Conservation (phyloP, 2,113 vertebrate genomes). For the Nyctereutes procyonoides region DNA sequence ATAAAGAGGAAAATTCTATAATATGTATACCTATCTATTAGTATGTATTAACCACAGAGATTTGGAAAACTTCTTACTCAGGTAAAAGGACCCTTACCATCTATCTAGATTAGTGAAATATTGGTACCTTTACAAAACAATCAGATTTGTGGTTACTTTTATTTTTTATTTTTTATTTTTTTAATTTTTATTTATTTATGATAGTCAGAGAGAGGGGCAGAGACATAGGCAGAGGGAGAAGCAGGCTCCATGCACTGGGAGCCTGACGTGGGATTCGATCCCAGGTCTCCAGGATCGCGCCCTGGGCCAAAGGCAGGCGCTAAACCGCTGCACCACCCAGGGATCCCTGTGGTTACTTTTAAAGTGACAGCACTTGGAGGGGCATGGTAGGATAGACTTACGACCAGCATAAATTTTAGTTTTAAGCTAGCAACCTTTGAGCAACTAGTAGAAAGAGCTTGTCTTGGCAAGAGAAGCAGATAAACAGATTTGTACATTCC, state of each 20-base stretch:
- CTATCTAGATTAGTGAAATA: neutral
- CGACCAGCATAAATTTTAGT: constrained; percentile 25
- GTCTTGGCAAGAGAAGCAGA: neutral
- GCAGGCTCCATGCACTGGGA: no score
- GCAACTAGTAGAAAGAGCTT: neutral
- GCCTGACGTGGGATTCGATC: no score
- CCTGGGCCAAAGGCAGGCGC: no score
- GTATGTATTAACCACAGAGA: neutral
- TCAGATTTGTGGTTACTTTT: constrained; percentile 41
- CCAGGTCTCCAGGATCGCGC: no score
- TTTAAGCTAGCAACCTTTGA: neutral
- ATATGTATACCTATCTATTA: neutral
- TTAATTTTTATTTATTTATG: no score
- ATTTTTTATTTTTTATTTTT: no score
- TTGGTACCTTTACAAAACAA: neutral
- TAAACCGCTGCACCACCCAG: no score
- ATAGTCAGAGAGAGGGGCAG: no score
- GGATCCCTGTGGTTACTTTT: constrained; percentile 47
- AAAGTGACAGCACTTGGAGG: neutral
- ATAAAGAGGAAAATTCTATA: neutral
- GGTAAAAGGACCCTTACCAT: neutral
- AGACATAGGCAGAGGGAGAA: no score
- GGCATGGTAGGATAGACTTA: neutral
- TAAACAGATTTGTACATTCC: neutral
- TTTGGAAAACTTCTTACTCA: constrained; percentile 27